Percentiles rank a stretch among this genome's conserved stretches.
Evolutionary conservation across 92 coral and sea anemone genomes (phyloP).

Genomic region (Heliopora coerulea): DNA sequence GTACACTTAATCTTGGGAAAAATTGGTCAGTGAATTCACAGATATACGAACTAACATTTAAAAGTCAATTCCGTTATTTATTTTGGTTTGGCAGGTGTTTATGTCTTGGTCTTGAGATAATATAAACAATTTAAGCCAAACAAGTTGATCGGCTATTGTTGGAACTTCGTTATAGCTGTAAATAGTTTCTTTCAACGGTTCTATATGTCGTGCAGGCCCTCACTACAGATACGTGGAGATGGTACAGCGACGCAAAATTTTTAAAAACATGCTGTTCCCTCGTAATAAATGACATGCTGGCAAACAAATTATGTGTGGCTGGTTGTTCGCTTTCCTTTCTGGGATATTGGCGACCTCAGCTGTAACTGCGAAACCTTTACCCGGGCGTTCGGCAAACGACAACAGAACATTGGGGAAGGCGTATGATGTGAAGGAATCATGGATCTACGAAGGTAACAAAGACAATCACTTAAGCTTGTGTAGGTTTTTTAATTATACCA

Average conservation of each 20-base stretch:
- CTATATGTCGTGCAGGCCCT: too few species aligned
- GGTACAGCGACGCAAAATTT: too few species aligned
- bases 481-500: background rate
- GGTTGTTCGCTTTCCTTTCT: constrained; percentile 7
- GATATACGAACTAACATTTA: too few species aligned
- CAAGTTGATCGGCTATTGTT: constrained; percentile 10
- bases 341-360: background rate
- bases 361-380: background rate
- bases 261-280: background rate
- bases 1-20: too few species aligned
- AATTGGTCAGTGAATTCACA: too few species aligned
- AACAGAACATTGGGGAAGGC: background rate
- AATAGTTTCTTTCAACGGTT: constrained; percentile 24
- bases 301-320: constrained; percentile 28
- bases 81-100: constrained; percentile 8
- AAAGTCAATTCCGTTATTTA: too few species aligned
- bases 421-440: background rate
- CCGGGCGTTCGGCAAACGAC: background rate
- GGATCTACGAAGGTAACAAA: background rate
- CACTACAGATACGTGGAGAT: too few species aligned
- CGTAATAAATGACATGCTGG: constrained; percentile 19
- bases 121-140: background rate
- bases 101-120: background rate
- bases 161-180: background rate
- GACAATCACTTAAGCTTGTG: background rate